Base-by-base conservation (phyloP, 2,797 vertebrate species). In the Xerus rutilus region DNA sequence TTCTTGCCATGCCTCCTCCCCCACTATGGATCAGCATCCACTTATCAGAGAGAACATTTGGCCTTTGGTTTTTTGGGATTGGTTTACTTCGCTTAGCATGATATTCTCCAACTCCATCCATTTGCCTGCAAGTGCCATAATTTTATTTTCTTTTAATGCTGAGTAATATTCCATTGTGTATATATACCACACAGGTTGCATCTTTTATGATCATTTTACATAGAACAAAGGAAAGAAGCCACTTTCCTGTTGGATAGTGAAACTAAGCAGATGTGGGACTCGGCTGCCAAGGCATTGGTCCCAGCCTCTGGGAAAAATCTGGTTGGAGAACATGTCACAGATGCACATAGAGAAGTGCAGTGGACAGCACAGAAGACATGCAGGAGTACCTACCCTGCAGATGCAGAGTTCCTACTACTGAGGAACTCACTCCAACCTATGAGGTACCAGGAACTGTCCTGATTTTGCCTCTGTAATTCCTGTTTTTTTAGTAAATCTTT, bases 181-280 rank as follows among this genome's bases (percentile, higher is more conserved):
- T 39, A 39, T 39, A 39, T 39, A 39, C 39, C 39, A 39, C 39
- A 64, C 3, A 35, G 70, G 43, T 35, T 30, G 3, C 5, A 0
- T 67, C 82, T 52, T 70, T 28, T 35, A 54, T 32, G 45, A 86
- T 81, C 79, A 93, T 94, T 96, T 91, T 82, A 83, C 88, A 89
- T 86, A 64, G 43, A 93, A 78, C 57, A 85, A 78, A 93, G 83
- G 70, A 86, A 89, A 92, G 15, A 86, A 32, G 7, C 3, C 23
- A 39, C 12, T 89, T 89, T 73, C 59, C 35, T 78, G 1, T 11
- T 47, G 64, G 17, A 28, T 59, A 14, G 23, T 91, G 79, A 89
- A 89, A 86, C 3, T 39, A 43, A 89, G 25, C 47, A 12, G 14
- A 18, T 69, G 35, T 73, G 43, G 77, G 28, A 47, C 59, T 72